Base-by-base conservation (phyloP, 2,888 invertebrate species). In the Saturnia pavonia region DNA sequence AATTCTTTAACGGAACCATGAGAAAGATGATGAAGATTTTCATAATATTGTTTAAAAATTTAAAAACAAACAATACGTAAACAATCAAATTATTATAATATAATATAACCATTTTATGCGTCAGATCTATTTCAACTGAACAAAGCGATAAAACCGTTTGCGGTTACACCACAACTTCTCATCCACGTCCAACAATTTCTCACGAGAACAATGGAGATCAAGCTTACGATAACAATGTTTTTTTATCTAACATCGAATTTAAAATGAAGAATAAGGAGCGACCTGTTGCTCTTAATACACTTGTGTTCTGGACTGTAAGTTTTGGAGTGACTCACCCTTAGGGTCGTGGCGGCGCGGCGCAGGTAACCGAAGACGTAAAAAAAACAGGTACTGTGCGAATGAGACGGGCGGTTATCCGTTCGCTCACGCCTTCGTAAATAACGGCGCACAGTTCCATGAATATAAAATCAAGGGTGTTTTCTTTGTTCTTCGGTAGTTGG, bases 361-460 rank as follows among this genome's bases (percentile, higher is more conserved):
- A 73, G 71, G 70, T 73, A 71, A 43, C n/a, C 69, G 40, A 51
- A 48, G 68, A 51, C 68, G 60, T 57, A 65, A 60, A 71, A 69
- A 34, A 71, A 72, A 69, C 75, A 74, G 75, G 75, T 75, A 75
- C 71, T 69, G 78, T 73, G 78, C 74, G 77, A 81, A 71, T n/a
- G 78, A 79, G 80, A 80, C 54, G 51, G 57, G 67, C 27, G n/a
- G 71, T 72, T 60, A 22, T 45, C 40, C 54, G 51, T 19, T 67
- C 66, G 42, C 42, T 67, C 67, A 25, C 25, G 67, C 40, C 25
- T 25, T 25, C 66, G 25, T 54, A 67, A 42, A 54, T 54, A 54
- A 22, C 43, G 66, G 9, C 22, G 19, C 69, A 51, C 51, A 65
- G 66, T 34, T 63, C 68, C 68, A 70, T 72, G 71, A 72, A 72